Base-by-base conservation (phyloP, 2,888 invertebrate genomes). In the Lissocephala sabroskyi region DNA sequence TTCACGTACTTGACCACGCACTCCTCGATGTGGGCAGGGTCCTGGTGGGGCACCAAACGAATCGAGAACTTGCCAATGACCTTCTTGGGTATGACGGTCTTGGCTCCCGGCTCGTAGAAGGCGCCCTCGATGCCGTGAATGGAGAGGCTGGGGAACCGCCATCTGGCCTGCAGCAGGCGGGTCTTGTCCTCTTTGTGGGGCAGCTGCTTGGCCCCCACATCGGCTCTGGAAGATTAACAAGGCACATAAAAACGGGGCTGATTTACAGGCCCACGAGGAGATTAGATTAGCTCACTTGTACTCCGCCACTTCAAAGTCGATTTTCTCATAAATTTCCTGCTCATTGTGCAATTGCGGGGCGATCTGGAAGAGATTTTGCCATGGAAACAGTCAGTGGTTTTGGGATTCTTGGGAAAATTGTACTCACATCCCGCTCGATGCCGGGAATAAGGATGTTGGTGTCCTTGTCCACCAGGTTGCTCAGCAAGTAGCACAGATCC, bases 41-140 rank as follows among this genome's bases (percentile, higher is more conserved):
- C 88, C 87, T 97, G 97, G 82, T 98, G 87, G 1, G 98, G 98
- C n/a, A 99, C 98, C 65, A 97, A 90, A 45, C 99, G 90, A 62
- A 99, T 92, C 0, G 98, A 98, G 86, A 99, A 99, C 85, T 99
- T 99, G 16, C 98, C 98, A 73, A 90, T 92, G 0, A 98, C 97
- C 85, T 95, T 94, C 37, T 91, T 89, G 0, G 96, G 96, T 74
- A 96, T 98, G 0, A 98, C 97, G 45, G 98, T 98, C 84, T 98
- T 98, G 14, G 92, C 91, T 10, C 98, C 98, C 0, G 93, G 88
- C 60, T 95, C 97, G 82, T 92, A 92, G 80, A 97, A 97, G 4
- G 98, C 98, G 23, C 91, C 83, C 86, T 98, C 96, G 77, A 98
- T 94, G 32, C 97, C 98, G 83, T 99, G 98, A 40, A 98, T 86